Evolutionary conservation across 2,113 vertebrate species (phyloP), one percentile per base, ranked within the genome.

Genomic region (Dipodomys merriami): DNA sequence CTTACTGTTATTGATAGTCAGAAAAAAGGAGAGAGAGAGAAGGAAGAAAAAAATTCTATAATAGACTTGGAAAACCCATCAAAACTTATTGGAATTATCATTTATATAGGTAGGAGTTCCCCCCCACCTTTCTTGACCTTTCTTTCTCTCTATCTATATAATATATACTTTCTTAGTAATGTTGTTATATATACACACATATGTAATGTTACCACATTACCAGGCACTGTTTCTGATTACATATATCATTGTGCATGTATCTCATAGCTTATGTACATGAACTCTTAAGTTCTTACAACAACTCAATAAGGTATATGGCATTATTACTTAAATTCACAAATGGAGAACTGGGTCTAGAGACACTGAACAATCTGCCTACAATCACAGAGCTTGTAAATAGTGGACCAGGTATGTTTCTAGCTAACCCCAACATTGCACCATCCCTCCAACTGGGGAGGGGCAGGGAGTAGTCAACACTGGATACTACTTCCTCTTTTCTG

Each of bases 281-380:
- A 77, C 53, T 90, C 83, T 23, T 20, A 79, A 64, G 57, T 87
- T 83, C 73, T 89, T 22, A 64, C 72, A 67, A 88, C 44, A 57
- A 12, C 65, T 71, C 76, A 35, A 25, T 15, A 72, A 67, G 6
- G 13, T 27, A 71, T 6, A 5, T 87, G 20, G 80, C 7, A 46
- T 60, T 74, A 86, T 76, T 29, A 79, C 22, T 16, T 46, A 2
- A 57, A 20, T 88, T 94, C 62, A 11, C 49, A 77, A 53, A 81
- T 35, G 19, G 35, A 62, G 5, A 92, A 65, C 69, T 4, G 30
- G 23, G n/a, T 57, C 91, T 64, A n/a, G 49, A 89, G 62, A 84
- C 11, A 12, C 46, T 78, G 49, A 82, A 15, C 23, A 39, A 3
- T 78, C 82, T 83, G 25, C 62, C 44, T 46, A 23, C 15, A 30